Conservation (phyloP, 2,797 vertebrate species). For the Streptopelia turtur region DNA sequence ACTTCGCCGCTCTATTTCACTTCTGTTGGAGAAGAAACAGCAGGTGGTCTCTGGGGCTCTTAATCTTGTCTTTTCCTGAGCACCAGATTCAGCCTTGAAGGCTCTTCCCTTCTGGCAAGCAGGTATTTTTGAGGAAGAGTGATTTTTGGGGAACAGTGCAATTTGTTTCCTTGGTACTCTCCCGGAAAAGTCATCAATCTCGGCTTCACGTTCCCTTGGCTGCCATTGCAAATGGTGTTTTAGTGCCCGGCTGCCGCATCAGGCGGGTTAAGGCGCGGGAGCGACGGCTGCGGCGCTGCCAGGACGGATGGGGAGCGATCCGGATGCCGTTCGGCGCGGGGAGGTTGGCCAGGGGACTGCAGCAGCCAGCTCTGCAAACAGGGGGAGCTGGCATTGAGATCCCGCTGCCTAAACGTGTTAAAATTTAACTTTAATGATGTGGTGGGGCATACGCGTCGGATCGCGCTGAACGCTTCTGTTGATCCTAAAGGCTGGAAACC, state of each 20-base stretch:
- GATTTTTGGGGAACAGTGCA: not conserved
- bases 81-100: not conserved
- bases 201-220: not conserved
- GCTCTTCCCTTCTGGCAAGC: not conserved
- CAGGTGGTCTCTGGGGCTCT: not conserved
- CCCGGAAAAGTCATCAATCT: not conserved
- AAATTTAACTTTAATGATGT: not conserved
- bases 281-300: not conserved
- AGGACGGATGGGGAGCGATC: not conserved
- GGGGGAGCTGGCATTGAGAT: not conserved
- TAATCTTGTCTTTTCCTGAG: not conserved
- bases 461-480: accelerated
- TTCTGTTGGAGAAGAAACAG: not conserved
- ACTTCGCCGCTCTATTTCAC: not conserved
- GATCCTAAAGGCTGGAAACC: not conserved
- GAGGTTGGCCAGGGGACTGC: conserved; percentile 1
- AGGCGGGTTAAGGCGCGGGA: not conserved
- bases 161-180: not conserved
- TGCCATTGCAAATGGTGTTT: not conserved
- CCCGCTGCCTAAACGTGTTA: not conserved
- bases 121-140: not conserved
- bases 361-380: not conserved
- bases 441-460: accelerated
- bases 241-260: not conserved
- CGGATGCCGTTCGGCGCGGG: accelerated